These are phyloP conservation scores for Chrysotoxum bicinctum DNA, from an alignment of 2,888 invertebrate genomes.

Conservation along the genomic window DNA sequence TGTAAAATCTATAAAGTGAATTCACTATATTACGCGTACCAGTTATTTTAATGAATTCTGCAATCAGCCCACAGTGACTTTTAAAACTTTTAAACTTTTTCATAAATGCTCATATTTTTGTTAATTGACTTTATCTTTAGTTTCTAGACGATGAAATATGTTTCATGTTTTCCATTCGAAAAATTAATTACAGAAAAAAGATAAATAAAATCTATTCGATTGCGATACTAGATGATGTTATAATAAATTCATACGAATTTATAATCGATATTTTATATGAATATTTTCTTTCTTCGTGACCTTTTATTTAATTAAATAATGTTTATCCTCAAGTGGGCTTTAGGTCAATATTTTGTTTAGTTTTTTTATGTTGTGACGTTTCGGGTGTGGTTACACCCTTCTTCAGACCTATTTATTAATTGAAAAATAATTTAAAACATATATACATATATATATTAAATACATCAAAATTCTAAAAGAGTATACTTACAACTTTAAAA, in stretches of 20 bases:
- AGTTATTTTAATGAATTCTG: conserved; percentile 10
- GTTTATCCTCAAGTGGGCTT: no score
- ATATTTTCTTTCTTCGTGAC: no score
- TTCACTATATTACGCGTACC: not conserved
- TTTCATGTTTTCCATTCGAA: not conserved
- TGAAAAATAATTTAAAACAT: no score
- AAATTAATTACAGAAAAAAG: not conserved
- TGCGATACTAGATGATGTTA: not conserved
- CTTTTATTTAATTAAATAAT: not conserved
- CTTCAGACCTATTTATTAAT: no score
- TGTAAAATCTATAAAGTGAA: not conserved
- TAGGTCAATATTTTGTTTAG: no score
- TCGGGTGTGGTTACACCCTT: no score
- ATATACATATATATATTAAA: no score
- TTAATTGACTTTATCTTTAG: not conserved
- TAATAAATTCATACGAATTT: conserved; percentile 16
- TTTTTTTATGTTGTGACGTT: no score
- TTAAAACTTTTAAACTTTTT: not conserved
- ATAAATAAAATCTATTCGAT: not conserved
- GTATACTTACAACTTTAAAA: no score
- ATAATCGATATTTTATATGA: conserved; percentile 7
- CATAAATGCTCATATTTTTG: not conserved
- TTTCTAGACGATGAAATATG: not conserved
- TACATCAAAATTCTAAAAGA: no score
- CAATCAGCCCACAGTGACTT: not conserved